Percentiles rank a stretch among this genome's conserved stretches.
Conservation (phyloP, 2,888 invertebrate genomes). For the Euzetes globulus region DNA sequence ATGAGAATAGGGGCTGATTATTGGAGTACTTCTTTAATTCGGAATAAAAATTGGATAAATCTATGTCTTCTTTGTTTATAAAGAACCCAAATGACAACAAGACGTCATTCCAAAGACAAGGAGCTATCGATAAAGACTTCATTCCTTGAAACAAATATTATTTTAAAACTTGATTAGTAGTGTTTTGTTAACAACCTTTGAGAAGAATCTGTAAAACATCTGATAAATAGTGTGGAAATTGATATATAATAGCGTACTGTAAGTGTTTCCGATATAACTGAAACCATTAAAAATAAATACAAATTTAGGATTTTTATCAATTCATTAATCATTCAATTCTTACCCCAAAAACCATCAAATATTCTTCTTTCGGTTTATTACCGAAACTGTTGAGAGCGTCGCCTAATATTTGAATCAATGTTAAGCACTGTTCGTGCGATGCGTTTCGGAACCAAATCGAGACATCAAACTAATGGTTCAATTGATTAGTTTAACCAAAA, state of each 20-base stretch:
- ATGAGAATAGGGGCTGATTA: slow-evolving; percentile 35
- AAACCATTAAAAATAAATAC: not conserved
- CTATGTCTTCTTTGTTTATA: slow-evolving; percentile 2
- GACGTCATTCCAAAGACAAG: slow-evolving; percentile 36
- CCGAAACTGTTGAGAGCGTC: slow-evolving; percentile 33
- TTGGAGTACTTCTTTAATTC: slow-evolving; percentile 33
- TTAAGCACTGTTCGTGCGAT: slow-evolving; percentile 28
- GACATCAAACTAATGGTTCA: slow-evolving; percentile 35
- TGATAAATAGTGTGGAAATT: slow-evolving; percentile 31
- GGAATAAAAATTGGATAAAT: slow-evolving; percentile 9
- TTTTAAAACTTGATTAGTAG: not conserved
- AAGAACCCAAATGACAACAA: slow-evolving; percentile 37
- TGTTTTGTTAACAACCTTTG: not conserved
- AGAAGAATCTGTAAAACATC: slow-evolving; percentile 30
- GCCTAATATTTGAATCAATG: slow-evolving; percentile 29
- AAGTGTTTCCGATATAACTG: slow-evolving; percentile 37
- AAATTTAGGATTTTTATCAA: not conserved
- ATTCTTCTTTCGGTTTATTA: slow-evolving; percentile 31
- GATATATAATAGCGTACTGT: slow-evolving; percentile 35
- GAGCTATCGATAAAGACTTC: slow-evolving; percentile 19
- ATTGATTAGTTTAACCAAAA: not conserved
- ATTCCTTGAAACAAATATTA: slow-evolving; percentile 20
- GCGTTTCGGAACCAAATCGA: slow-evolving; percentile 32
- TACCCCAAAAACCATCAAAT: slow-evolving; percentile 34
- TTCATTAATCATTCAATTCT: not conserved